A percentile compares a stretch with the other conserved stretches of the same genome.
Conservation (phyloP, 1,140 invertebrate species). For the Brachionus plicatilis region DNA sequence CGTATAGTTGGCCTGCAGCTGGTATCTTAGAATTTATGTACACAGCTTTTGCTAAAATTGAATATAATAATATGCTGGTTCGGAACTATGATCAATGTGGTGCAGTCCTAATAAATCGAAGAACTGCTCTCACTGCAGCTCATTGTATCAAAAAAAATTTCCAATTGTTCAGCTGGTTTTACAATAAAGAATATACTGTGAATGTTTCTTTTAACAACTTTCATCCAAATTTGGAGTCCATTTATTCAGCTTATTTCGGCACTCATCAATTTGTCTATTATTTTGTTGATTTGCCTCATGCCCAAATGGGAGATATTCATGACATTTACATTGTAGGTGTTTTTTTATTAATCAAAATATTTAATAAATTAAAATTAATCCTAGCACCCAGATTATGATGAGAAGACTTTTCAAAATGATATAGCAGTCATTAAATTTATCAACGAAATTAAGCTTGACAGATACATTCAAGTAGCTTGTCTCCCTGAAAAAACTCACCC, state of each 20-base stretch:
- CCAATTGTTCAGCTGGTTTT: not conserved
- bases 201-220: conserved; percentile 20
- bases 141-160: not conserved
- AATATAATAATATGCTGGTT: not conserved
- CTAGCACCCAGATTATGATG: conserved; percentile 2
- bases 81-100: not conserved
- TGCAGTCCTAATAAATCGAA: not conserved
- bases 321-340: not conserved
- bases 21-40: conserved; percentile 1
- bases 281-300: conserved; percentile 25
- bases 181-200: not conserved
- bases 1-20: conserved; percentile 23
- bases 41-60: not conserved
- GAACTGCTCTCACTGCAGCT: not conserved
- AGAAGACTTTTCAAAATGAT: conserved; percentile 1
- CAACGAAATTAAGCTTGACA: not conserved
- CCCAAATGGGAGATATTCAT: not conserved
- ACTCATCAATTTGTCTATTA: not conserved
- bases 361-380: not conserved
- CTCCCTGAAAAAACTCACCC: not conserved
- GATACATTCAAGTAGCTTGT: not conserved
- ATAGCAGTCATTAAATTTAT: not conserved
- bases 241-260: not conserved
- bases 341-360: not conserved
- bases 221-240: conserved; percentile 10